phyloP scores from a whole-genome alignment of 37 sponge, comb jelly and placozoan genomes.

The Hormiphora californensis region DNA sequence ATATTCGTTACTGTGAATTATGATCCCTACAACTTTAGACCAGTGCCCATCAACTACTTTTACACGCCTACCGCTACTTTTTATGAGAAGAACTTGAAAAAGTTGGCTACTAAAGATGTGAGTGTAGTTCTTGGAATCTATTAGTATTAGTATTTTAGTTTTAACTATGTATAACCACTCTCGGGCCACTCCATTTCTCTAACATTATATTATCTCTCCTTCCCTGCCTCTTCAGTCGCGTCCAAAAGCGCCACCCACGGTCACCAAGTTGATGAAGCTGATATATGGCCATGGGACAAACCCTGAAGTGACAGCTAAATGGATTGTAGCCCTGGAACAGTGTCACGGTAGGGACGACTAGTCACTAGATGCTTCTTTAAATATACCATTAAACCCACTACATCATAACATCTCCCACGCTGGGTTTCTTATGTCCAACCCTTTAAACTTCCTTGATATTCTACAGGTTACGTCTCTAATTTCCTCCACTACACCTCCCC shows the following conservation, averaged over 20 bases:
- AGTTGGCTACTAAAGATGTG: background rate
- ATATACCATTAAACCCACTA: too few relatives aligned
- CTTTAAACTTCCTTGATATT: background rate
- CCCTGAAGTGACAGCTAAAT: conserved; percentile 53
- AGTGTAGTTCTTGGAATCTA: too few relatives aligned
- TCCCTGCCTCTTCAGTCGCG: too few relatives aligned
- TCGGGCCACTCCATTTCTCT: too few relatives aligned
- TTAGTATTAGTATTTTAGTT: too few relatives aligned
- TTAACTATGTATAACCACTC: too few relatives aligned
- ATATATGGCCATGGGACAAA: conserved; percentile 45
- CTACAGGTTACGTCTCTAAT: conserved; percentile 25
- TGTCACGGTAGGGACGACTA: background rate
- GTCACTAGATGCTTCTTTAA: too few relatives aligned
- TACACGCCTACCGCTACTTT: conserved; percentile 47
- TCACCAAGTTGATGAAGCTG: conserved; percentile 34
- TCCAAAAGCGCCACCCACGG: conserved; percentile 27
- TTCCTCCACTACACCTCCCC: conserved; percentile 27
- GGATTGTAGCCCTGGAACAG: conserved; percentile 47
- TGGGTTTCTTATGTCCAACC: too few relatives aligned
- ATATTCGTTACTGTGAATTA: conserved; percentile 43
- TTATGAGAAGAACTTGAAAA: conserved; percentile 19
- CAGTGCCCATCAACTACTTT: conserved; percentile 22
- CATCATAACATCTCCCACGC: too few relatives aligned
- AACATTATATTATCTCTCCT: too few relatives aligned
- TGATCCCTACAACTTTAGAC: conserved; percentile 48